Conservation (phyloP, 2,888 invertebrate species). For the Lithosia quadra region DNA sequence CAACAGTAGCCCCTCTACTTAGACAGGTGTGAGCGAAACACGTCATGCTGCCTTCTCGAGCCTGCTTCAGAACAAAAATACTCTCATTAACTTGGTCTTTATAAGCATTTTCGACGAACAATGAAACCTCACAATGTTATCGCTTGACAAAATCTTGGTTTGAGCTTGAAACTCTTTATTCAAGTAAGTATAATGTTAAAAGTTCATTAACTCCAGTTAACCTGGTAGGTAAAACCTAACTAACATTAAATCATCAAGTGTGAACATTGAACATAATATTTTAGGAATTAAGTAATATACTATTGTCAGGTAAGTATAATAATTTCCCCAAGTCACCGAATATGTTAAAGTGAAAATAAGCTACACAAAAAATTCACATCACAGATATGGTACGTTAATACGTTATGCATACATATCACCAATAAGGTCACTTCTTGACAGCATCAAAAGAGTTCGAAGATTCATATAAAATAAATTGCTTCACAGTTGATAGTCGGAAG, state of each 20-base stretch:
- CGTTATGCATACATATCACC: conserved; percentile 49
- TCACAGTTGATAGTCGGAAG: conserved; percentile 78
- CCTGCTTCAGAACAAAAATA: neutral
- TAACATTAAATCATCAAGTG: neutral
- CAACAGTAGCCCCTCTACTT: neutral
- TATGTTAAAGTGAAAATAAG: neutral
- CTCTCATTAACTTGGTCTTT: neutral
- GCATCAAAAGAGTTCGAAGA: conserved; percentile 75
- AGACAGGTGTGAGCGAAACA: neutral
- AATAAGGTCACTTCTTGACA: conserved; percentile 76
- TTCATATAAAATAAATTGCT: conserved; percentile 85
- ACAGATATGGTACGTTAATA: conserved; percentile 35
- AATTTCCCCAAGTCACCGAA: neutral
- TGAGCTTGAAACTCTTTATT: neutral
- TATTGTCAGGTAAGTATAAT: neutral
- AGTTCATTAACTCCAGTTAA: neutral
- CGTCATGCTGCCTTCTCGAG: neutral
- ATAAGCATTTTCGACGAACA: neutral
- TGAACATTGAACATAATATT: neutral
- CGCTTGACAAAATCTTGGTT: conserved; percentile 1
- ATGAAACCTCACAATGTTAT: conserved; percentile 1
- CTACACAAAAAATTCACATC: conserved; percentile 5
- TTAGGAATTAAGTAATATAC: no score
- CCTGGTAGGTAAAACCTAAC: neutral
- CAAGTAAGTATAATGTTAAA: neutral